phyloP scores from a whole-genome alignment of 2,888 invertebrate genomes.

The Sepioteuthis lessoniana region DNA sequence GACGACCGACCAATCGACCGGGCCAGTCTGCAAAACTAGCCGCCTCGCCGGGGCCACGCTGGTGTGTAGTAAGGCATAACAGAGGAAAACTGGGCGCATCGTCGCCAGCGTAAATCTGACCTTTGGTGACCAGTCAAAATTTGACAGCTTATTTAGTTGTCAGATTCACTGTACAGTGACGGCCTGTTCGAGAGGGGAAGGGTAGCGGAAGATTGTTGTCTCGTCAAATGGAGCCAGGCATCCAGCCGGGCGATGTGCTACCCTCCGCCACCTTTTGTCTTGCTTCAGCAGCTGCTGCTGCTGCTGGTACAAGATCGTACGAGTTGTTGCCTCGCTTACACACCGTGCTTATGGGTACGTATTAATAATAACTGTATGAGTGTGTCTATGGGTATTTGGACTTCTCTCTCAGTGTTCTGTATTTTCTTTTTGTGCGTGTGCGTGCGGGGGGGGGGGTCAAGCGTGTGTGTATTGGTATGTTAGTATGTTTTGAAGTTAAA shows the following conservation, averaged over 20 bases:
- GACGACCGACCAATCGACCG: conserved; percentile 33
- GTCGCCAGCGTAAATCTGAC: conserved; percentile 43
- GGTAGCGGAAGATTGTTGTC: conserved; percentile 39
- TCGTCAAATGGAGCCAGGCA: conserved; percentile 39
- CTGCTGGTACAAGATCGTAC: not conserved
- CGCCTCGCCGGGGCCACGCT: conserved; percentile 17
- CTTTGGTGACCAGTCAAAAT: conserved; percentile 47
- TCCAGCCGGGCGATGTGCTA: conserved; percentile 36
- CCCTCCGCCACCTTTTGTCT: not conserved
- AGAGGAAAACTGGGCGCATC: conserved; percentile 25
- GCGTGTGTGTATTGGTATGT: too few relatives aligned
- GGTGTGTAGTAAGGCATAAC: conserved; percentile 18
- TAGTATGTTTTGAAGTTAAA: too few relatives aligned
- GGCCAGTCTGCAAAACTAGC: conserved; percentile 20
- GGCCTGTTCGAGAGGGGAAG: conserved; percentile 2
- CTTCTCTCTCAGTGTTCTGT: too few relatives aligned
- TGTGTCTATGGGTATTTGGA: too few relatives aligned
- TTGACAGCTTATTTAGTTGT: conserved; percentile 48
- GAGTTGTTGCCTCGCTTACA: not conserved
- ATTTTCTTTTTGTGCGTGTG: too few relatives aligned
- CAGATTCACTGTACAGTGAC: conserved; percentile 44
- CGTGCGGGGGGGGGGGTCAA: too few relatives aligned
- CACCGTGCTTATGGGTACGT: not conserved
- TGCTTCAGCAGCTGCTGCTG: not conserved
- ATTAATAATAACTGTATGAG: not conserved